Evolutionary conservation across 2,888 invertebrate species (phyloP).

Genomic region (Leucoptera coffeella): DNA sequence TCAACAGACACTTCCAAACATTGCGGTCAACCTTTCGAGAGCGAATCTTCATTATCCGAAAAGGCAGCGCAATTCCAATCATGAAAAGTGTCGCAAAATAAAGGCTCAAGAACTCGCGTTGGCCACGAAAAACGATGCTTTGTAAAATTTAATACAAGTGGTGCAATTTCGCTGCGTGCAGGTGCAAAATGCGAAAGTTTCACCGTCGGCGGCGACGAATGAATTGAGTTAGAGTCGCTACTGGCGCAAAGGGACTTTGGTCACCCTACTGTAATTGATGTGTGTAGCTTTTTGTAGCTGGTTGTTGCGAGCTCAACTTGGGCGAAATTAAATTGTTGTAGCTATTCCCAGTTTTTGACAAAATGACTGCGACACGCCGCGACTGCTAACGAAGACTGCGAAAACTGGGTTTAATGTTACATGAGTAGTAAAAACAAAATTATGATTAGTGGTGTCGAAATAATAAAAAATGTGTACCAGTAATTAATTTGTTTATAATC

Average conservation of each 20-base stretch:
- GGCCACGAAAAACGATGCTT: too few species aligned
- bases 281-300: constrained; percentile 39
- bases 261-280: constrained; percentile 29
- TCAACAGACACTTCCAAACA: too few species aligned
- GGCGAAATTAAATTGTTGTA: constrained; percentile 48
- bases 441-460: too few species aligned
- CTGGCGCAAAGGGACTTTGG: constrained; percentile 19
- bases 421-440: too few species aligned
- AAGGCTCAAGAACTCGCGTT: too few species aligned
- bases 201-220: constrained; percentile 21
- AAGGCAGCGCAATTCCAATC: too few species aligned
- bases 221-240: constrained; percentile 30
- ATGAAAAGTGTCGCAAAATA: constrained; percentile 21
- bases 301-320: constrained; percentile 36
- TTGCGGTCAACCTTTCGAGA: too few species aligned
- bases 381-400: constrained; percentile 26
- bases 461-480: too few species aligned
- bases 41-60: too few species aligned
- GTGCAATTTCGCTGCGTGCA: constrained; percentile 9
- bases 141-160: too few species aligned
- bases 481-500: too few species aligned
- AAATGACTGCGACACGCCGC: constrained; percentile 24
- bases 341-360: constrained; percentile 24
- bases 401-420: too few species aligned
- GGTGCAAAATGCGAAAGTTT: constrained; percentile 24